Percentiles rank a stretch among this genome's conserved stretches.
Evolutionary conservation across 2,797 vertebrate genomes (phyloP).

Genomic region (Characodon lateralis): DNA sequence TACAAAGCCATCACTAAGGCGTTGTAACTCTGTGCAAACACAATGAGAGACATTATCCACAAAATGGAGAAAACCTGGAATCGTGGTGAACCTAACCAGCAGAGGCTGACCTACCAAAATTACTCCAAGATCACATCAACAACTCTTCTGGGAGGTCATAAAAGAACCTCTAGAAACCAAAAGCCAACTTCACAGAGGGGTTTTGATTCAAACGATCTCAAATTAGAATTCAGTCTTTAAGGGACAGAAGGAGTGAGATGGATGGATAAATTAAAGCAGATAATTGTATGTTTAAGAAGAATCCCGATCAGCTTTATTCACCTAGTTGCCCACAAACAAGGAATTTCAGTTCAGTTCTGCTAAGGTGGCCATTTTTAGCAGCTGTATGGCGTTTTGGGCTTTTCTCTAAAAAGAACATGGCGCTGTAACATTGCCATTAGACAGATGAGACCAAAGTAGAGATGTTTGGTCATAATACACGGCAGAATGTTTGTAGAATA

Average conservation of each 20-base stretch:
- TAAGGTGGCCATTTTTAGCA: background rate
- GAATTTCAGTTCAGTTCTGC: background rate
- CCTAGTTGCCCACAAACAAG: background rate
- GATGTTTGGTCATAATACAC: background rate
- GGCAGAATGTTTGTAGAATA: background rate
- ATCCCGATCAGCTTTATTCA: background rate
- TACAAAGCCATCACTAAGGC: no score
- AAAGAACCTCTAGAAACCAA: no score
- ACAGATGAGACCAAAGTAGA: background rate
- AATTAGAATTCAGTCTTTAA: background rate
- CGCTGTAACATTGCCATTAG: background rate
- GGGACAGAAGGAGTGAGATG: background rate
- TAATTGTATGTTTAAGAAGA: background rate
- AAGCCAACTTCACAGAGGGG: no score
- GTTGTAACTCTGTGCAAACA: no score
- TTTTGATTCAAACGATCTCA: background rate
- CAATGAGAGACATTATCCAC: background rate
- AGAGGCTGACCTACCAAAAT: no score
- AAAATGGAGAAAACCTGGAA: no score
- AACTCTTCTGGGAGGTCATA: no score
- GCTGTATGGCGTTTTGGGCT: background rate
- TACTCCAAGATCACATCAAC: no score
- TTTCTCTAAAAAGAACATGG: background rate
- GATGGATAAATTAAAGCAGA: background rate
- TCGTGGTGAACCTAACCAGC: no score